A percentile compares a stretch with the other conserved stretches of the same genome.
Evolutionary conservation across 2,888 invertebrate genomes (phyloP).

Genomic region (Oscheius onirici): DNA sequence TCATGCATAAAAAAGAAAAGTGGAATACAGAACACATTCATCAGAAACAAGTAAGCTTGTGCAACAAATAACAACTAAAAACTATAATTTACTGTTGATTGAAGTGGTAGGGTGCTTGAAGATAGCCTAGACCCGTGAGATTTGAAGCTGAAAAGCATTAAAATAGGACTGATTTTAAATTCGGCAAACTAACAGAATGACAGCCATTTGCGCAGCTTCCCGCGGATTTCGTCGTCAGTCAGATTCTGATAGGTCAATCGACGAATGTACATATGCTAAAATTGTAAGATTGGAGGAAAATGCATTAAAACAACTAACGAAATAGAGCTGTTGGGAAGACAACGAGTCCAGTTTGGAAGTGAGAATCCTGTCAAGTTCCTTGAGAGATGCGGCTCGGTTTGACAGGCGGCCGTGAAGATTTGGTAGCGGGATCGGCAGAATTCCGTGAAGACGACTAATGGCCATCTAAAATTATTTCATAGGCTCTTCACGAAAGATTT

Average conservation of each 20-base stretch:
- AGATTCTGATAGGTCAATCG: conserved; percentile 52
- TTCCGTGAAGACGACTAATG: conserved; percentile 28
- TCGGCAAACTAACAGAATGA: conserved; percentile 43
- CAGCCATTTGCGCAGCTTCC: conserved; percentile 47
- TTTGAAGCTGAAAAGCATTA: conserved; percentile 13
- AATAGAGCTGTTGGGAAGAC: conserved; percentile 49
- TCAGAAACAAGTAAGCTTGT: neutral
- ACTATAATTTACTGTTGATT: neutral
- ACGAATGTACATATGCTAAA: conserved; percentile 57
- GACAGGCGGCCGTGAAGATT: conserved; percentile 36
- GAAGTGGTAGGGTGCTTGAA: conserved; percentile 22
- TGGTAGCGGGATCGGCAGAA: conserved; percentile 36
- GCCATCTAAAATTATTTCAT: conserved; percentile 8
- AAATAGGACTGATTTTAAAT: neutral
- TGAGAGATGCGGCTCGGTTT: conserved; percentile 30
- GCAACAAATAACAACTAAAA: neutral
- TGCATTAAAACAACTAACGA: conserved; percentile 37
- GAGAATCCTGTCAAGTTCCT: conserved; percentile 35
- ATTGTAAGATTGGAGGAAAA: neutral
- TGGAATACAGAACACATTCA: neutral
- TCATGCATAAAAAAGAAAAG: neutral
- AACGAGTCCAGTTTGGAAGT: conserved; percentile 35
- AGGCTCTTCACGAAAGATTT: no score
- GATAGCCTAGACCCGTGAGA: conserved; percentile 16
- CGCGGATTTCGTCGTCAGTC: conserved; percentile 46